Conservation (phyloP, 2,888 invertebrate species). For the Cephus nigrinus region DNA sequence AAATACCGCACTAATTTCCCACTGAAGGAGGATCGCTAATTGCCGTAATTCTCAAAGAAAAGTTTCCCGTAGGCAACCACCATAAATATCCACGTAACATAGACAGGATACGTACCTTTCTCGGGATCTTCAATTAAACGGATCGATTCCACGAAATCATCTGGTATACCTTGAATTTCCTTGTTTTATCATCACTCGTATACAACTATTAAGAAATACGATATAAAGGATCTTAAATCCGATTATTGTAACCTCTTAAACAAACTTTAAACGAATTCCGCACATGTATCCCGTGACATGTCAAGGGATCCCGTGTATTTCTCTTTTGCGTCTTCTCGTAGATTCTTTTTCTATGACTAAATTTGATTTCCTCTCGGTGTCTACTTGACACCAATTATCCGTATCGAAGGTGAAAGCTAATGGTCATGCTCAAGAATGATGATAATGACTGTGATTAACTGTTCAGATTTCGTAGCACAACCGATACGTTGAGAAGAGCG, state of each 20-base stretch:
- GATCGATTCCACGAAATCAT: background rate
- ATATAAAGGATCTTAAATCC: background rate
- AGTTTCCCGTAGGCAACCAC: background rate
- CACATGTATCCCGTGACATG: background rate
- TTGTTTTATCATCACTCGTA: background rate
- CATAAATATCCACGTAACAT: background rate
- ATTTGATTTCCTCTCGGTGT: background rate
- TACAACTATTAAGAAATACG: background rate
- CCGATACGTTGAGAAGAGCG: background rate
- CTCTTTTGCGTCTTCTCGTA: background rate
- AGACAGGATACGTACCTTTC: conserved; percentile 1
- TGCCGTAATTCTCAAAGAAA: background rate
- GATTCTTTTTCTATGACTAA: background rate
- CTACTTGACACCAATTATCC: background rate
- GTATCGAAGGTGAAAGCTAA: background rate
- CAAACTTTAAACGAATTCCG: background rate
- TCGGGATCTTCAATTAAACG: background rate
- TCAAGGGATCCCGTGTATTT: background rate
- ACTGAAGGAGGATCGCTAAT: background rate
- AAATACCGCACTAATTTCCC: background rate
- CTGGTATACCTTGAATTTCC: background rate
- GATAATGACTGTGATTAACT: background rate
- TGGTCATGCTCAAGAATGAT: background rate
- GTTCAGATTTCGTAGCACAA: background rate
- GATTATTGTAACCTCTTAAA: background rate